These are phyloP conservation scores for Apis florea DNA, from an alignment of 1,140 invertebrate genomes.

Conservation along the genomic window DNA sequence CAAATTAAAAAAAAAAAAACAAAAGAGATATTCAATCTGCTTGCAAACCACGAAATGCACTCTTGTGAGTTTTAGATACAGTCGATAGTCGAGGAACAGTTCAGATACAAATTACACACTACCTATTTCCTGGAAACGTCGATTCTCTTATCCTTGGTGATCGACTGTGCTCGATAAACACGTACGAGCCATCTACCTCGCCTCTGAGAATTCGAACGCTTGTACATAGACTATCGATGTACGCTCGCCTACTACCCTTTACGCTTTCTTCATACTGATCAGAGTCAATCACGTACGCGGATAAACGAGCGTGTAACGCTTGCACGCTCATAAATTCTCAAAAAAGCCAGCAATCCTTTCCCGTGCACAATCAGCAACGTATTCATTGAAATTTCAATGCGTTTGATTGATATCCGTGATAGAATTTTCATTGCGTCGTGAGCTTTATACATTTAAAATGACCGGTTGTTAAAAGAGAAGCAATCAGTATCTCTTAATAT, in stretches of 20 bases:
- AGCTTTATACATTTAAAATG: slow-evolving; percentile 8
- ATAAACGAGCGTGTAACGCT: slow-evolving; percentile 4
- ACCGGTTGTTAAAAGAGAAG: background rate
- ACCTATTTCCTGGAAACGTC: background rate
- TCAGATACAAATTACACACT: background rate
- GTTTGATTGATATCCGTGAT: background rate
- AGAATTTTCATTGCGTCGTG: background rate
- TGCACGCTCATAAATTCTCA: background rate
- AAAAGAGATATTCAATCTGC: background rate
- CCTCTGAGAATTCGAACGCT: background rate
- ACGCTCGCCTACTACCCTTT: background rate
- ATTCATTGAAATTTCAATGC: slow-evolving; percentile 38
- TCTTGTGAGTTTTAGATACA: background rate
- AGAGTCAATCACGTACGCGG: slow-evolving; percentile 15
- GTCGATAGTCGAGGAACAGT: background rate
- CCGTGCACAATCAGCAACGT: slow-evolving; percentile 23
- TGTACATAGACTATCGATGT: background rate
- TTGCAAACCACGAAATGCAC: too few species aligned
- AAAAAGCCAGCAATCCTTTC: slow-evolving; percentile 12
- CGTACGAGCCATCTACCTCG: background rate
- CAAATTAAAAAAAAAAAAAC: background rate
- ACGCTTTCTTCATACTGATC: slow-evolving; percentile 9
- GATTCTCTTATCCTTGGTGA: slow-evolving; percentile 6
- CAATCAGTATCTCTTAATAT: slow-evolving; percentile 1
- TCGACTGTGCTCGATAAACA: slow-evolving; percentile 6